Conservation (phyloP, 1,140 invertebrate genomes). For the Sarcophaga bullata region DNA sequence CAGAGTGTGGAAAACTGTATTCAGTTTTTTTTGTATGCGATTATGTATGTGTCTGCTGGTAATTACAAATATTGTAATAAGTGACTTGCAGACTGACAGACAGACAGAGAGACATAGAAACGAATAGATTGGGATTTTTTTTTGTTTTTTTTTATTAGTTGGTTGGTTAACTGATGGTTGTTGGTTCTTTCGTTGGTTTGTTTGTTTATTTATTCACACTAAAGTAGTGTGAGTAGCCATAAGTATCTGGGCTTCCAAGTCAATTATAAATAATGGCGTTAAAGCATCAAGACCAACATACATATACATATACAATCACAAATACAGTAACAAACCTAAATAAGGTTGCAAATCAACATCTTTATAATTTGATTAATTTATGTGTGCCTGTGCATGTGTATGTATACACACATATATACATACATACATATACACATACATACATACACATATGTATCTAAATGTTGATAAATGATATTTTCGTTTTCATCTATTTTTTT, state of each 20-base stretch:
- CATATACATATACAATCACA: neutral
- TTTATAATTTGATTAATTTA: slow-evolving; percentile 16
- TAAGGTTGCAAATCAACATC: slow-evolving; percentile 15
- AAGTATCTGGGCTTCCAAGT: slow-evolving; percentile 38
- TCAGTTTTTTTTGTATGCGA: too few species aligned
- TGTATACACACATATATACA: slow-evolving; percentile 18
- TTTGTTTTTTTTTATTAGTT: too few species aligned
- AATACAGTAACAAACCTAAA: neutral
- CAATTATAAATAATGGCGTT: slow-evolving; percentile 40
- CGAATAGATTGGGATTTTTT: too few species aligned
- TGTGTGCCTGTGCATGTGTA: neutral
- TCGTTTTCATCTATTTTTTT: slow-evolving; percentile 18
- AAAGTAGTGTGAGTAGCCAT: slow-evolving; percentile 2
- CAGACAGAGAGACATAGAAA: too few species aligned
- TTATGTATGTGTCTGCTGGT: too few species aligned
- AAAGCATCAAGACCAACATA: slow-evolving; percentile 17
- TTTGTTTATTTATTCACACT: neutral
- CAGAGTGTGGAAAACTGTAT: too few species aligned
- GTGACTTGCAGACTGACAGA: too few species aligned
- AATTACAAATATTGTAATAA: too few species aligned
- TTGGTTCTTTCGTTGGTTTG: neutral
- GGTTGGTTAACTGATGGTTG: too few species aligned
- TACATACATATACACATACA: slow-evolving; percentile 3
- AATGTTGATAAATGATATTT: slow-evolving; percentile 33
- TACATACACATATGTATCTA: neutral